phyloP scores from a whole-genome alignment of 2,888 invertebrate genomes.

The Zaprionus lineosus region DNA sequence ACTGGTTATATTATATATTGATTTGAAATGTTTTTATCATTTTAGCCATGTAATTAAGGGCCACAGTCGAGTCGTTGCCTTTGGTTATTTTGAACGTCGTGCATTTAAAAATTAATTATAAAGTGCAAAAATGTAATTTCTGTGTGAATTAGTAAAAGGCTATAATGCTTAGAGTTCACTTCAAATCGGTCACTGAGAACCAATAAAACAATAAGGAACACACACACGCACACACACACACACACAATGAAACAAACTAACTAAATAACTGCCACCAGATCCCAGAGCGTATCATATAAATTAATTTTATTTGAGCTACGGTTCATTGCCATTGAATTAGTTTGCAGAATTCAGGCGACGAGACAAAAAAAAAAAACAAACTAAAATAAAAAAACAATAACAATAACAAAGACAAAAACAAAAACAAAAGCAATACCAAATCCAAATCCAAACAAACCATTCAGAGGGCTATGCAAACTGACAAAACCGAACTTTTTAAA shows the following conservation, averaged over 20 bases:
- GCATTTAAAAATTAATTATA: conserved; percentile 52
- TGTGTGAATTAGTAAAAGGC: conserved; percentile 50
- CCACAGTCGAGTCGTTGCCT: conserved; percentile 7
- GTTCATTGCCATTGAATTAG: conserved; percentile 73
- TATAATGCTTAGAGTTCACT: conserved; percentile 1
- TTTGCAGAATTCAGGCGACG: conserved; percentile 56
- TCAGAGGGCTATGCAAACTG: conserved; percentile 28
- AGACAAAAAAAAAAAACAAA: no score
- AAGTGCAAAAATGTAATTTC: conserved; percentile 68
- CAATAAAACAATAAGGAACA: conserved; percentile 41
- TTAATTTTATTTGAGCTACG: conserved; percentile 52
- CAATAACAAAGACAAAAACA: conserved; percentile 2
- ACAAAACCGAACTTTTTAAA: conserved; percentile 39
- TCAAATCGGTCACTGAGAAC: conserved; percentile 44
- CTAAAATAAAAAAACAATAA: conserved; percentile 8
- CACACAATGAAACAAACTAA: conserved; percentile 26
- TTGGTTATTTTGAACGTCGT: conserved; percentile 2
- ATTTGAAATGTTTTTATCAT: conserved; percentile 13
- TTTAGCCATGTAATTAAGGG: conserved; percentile 40
- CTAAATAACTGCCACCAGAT: conserved; percentile 26
- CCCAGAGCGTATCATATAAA: conserved; percentile 42
- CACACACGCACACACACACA: no score
- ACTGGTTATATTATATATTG: conserved; percentile 22
- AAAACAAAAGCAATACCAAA: conserved; percentile 5
- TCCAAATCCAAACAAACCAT: conserved; percentile 25